Evolutionary conservation across 2,113 vertebrate species (phyloP).

Genomic region (Epinephelus moara): DNA sequence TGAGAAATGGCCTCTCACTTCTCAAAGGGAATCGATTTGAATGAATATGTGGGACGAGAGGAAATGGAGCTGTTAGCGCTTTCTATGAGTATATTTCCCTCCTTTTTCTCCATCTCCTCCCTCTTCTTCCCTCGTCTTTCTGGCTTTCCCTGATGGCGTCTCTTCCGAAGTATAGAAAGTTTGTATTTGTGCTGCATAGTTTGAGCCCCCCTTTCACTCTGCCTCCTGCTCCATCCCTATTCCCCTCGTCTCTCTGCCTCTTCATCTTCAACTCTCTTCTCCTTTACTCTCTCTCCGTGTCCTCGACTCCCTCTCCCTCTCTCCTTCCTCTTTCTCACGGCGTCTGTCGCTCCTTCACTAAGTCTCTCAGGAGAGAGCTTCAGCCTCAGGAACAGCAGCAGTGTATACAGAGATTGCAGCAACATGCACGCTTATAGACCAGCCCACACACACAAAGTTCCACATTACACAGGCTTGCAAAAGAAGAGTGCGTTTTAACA

Average conservation of each 20-base stretch:
- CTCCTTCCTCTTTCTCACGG: background rate
- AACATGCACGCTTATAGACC: background rate
- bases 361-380: slow-evolving; percentile 17
- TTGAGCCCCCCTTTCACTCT: background rate
- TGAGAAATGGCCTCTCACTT: slow-evolving; percentile 71
- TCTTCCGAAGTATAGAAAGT: slow-evolving; percentile 26
- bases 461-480: slow-evolving; percentile 2
- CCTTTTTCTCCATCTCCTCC: background rate
- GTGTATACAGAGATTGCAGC: slow-evolving; percentile 31
- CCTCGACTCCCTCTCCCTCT: background rate
- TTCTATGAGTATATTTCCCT: slow-evolving; percentile 47
- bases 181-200: slow-evolving; percentile 28
- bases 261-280: too few relatives aligned
- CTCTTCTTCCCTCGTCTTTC: slow-evolving; percentile 26
- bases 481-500: slow-evolving; percentile 23
- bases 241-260: background rate
- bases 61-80: slow-evolving; percentile 62
- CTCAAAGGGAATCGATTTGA: slow-evolving; percentile 74
- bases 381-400: slow-evolving; percentile 2
- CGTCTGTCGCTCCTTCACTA: background rate
- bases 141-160: slow-evolving; percentile 24
- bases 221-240: background rate
- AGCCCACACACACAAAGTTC: background rate
- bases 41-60: slow-evolving; percentile 62
- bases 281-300: background rate